Percentiles rank a stretch among this genome's conserved stretches.
Evolutionary conservation across 2,113 vertebrate species (phyloP).

Genomic region (Cromileptes altivelis): DNA sequence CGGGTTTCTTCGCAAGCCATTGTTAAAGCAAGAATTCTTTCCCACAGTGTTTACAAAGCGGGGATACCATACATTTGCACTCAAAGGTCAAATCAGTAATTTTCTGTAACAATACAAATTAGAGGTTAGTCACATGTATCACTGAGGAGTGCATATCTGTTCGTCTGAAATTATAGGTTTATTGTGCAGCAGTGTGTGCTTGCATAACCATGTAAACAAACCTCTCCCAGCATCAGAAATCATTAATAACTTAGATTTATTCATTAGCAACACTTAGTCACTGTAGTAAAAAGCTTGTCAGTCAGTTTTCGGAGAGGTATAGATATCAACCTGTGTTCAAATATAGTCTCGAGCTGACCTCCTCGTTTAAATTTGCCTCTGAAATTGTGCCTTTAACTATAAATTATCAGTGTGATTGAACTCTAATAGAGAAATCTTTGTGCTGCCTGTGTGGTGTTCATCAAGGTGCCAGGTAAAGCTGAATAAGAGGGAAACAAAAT

Average conservation of each 20-base stretch:
- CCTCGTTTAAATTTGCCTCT: slow-evolving; percentile 28
- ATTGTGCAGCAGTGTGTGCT: background rate
- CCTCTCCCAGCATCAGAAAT: background rate
- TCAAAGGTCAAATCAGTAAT: slow-evolving; percentile 15
- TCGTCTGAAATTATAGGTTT: background rate
- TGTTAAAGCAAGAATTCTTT: slow-evolving; percentile 46
- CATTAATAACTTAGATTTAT: slow-evolving; percentile 5
- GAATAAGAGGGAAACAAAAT: slow-evolving; percentile 65
- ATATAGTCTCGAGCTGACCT: background rate
- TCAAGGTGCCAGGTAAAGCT: slow-evolving; percentile 71
- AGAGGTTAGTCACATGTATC: slow-evolving; percentile 1
- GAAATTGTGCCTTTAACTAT: slow-evolving; percentile 42
- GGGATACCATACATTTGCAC: background rate
- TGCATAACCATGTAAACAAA: slow-evolving; percentile 29
- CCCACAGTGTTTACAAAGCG: background rate
- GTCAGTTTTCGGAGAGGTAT: background rate
- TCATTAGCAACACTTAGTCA: slow-evolving; percentile 6
- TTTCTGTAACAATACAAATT: slow-evolving; percentile 2
- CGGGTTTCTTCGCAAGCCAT: slow-evolving; percentile 34
- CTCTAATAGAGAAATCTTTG: slow-evolving; percentile 67
- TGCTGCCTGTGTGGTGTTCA: slow-evolving; percentile 63
- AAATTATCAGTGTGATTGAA: slow-evolving; percentile 56
- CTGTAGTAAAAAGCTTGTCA: slow-evolving; percentile 4
- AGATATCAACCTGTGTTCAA: background rate
- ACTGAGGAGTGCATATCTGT: background rate